Base-by-base conservation (phyloP, 2,888 invertebrate genomes). In the Scaptomyza caliginosa region DNA sequence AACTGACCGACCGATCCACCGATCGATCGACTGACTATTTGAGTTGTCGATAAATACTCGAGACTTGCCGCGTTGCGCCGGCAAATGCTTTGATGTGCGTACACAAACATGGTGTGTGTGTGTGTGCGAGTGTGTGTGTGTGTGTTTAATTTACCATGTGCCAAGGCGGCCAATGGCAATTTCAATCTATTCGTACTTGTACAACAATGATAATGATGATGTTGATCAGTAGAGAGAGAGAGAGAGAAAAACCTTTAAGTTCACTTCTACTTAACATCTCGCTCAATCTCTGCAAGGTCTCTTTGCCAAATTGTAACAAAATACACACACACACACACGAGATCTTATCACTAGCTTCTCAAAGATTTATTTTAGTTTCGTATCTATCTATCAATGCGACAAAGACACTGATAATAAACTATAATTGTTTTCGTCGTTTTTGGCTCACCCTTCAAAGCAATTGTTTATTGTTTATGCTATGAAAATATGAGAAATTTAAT, bases 31-130 rank as follows among this genome's bases (percentile, higher is more conserved):
- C 58, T 67, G 67, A 57, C 58, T 57, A 43, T 57, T 71, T 67
- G 59, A 74, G 59, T 63, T 74, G 66, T 70, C 74, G 74, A 74
- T 74, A 74, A 74, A 74, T 74, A 68, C 56, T 62, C 48, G 46
- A 62, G 55, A 45, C 55, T 62, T 36, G 8, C 16, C 50, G 58
- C 19, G 24, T 60, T 60, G 30, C 49, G 49, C 54, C 73, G 72
- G 68, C 54, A 48, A 60, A 39, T 58, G 74, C 73, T 67, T 73
- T 73, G 69, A 73, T 69, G 54, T 73, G 65, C 68, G 50, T 59
- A 39, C 50, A 52, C 59, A 52, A 39, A 3, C 11, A n/a, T 17
- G 42, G 42, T 70, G 38, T 57, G 67, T 71, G 39, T 57, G n/a
- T 16, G 32, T 16, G 16, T 32, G 8, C 16, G 8, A 16, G 16